Percentiles rank a stretch among this genome's conserved stretches.
Evolutionary conservation across 2,888 invertebrate genomes (phyloP).

Genomic region (Drosophila paramelanica): DNA sequence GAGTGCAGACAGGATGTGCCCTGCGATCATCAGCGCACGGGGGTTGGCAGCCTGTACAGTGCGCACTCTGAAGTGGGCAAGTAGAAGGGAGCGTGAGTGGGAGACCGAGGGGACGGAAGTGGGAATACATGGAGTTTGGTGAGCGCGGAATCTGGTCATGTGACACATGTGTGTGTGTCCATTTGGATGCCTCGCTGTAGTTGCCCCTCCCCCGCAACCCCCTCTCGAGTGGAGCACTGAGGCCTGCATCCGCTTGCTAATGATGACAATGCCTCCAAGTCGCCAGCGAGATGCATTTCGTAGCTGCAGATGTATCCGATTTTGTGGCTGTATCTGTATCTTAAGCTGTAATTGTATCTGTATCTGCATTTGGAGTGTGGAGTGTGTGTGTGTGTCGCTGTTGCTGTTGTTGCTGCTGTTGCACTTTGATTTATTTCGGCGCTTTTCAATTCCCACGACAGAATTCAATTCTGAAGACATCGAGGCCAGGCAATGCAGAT

Average conservation of each 20-base stretch:
- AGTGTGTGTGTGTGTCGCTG: slow-evolving; percentile 29
- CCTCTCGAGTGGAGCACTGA: slow-evolving; percentile 64
- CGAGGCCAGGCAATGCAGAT: slow-evolving; percentile 43
- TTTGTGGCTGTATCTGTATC: slow-evolving; percentile 4
- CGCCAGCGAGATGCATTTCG: slow-evolving; percentile 15
- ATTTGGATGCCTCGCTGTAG: slow-evolving; percentile 42
- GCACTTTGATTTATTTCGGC: slow-evolving; percentile 75
- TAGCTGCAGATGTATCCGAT: slow-evolving; percentile 1
- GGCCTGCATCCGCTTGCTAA: slow-evolving; percentile 79
- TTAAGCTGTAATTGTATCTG: slow-evolving; percentile 5
- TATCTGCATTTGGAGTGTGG: slow-evolving; percentile 2
- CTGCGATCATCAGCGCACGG: slow-evolving; percentile 1
- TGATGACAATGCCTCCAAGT: slow-evolving; percentile 58
- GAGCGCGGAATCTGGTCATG: slow-evolving; percentile 24
- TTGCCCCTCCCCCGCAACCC: neutral
- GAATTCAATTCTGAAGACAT: slow-evolving; percentile 35
- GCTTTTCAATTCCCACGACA: slow-evolving; percentile 76
- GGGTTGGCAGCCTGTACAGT: slow-evolving; percentile 20
- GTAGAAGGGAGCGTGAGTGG: neutral
- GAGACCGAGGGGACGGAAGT: neutral
- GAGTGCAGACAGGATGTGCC: slow-evolving; percentile 21
- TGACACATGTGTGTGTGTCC: slow-evolving; percentile 62
- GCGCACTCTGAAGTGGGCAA: slow-evolving; percentile 7
- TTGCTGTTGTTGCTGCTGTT: slow-evolving; percentile 45
- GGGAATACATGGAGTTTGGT: neutral